Percentiles rank a stretch among this genome's conserved stretches.
Evolutionary conservation across 1,140 invertebrate species (phyloP).

Genomic region (Bombus waltoni): DNA sequence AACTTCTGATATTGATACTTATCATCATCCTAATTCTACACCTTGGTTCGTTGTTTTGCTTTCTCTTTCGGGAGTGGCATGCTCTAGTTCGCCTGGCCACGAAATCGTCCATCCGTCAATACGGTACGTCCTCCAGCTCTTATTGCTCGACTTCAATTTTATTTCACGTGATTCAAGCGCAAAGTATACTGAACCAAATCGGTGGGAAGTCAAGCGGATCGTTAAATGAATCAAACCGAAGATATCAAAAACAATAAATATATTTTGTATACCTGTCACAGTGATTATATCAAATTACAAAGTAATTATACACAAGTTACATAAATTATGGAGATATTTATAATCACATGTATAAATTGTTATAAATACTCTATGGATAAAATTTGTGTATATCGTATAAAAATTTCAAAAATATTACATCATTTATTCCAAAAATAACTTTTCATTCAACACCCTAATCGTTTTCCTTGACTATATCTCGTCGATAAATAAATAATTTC

Average conservation of each 20-base stretch:
- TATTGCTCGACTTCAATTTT: conserved; percentile 30
- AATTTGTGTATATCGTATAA: conserved; percentile 16
- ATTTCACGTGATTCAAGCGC: conserved; percentile 21
- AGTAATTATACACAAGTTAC: background rate
- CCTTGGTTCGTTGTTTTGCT: conserved; percentile 81
- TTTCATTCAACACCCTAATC: background rate
- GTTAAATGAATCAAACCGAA: conserved; percentile 17
- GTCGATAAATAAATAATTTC: background rate
- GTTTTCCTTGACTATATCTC: background rate
- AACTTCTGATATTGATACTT: conserved; percentile 50
- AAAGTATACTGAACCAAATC: conserved; percentile 31
- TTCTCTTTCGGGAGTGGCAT: conserved; percentile 83
- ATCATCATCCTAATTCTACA: conserved; percentile 59
- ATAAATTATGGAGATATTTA: conserved; percentile 14
- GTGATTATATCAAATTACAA: background rate
- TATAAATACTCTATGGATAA: conserved; percentile 31
- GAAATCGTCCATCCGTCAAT: conserved; percentile 56
- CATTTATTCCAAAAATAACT: conserved; percentile 22
- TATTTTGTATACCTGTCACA: conserved; percentile 15
- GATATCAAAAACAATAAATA: background rate
- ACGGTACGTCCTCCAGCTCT: conserved; percentile 46
- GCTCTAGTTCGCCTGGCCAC: conserved; percentile 79
- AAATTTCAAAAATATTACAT: conserved; percentile 18
- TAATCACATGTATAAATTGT: background rate
- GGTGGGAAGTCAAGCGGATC: background rate